Evolutionary conservation across 2,113 vertebrate species (phyloP), one percentile per base, ranked within the genome.

Genomic region (Neofelis nebulosa): DNA sequence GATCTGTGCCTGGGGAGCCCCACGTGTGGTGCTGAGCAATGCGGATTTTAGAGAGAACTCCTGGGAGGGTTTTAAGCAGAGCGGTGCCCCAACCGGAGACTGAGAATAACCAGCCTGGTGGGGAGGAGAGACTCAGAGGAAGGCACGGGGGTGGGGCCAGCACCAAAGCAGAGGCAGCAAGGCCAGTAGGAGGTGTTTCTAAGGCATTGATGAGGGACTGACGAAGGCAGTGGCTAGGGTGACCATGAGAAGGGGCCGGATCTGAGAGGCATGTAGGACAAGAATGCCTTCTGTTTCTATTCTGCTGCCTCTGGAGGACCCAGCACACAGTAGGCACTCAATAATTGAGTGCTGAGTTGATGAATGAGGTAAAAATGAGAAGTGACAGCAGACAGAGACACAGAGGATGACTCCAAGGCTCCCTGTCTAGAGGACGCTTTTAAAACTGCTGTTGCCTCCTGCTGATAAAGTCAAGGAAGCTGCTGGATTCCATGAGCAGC

Each of bases 71-170:
- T 61, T 10, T 25, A 36, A 29, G 65, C 38, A 68, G 27, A 66
- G 41, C 76, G 45, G 48, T 0, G 0, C n/a, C 41, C 65, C 63
- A 19, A 2, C 0, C 0, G 0, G n/a, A 45, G 38, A n/a, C 48
- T 52, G 41, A 78, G 41, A 79, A 27, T 52, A 41, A 45, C 50
- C 5, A 18, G 15, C 5, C 1, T 23, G 65, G 36, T 9, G 36
- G 84, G 31, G 21, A 45, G 76, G 14, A n/a, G 31, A 27, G 85
- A 69, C 21, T 36, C 33, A 61, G 63, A 65, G 87, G n/a, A 52
- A 65, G 25, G 79, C n/a, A 8, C 1, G 4, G 52, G 18, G 14
- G 41, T 9, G 27, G 25, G 25, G 45, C 36, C 12, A 45, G 92
- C 33, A 8, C 45, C 23, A 16, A 71, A 45, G 29, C 8, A n/a